Evolutionary conservation across 2,113 vertebrate genomes (phyloP), one percentile per base, ranked within the genome.

Genomic region (Cryptomyrus ogoouensis): DNA sequence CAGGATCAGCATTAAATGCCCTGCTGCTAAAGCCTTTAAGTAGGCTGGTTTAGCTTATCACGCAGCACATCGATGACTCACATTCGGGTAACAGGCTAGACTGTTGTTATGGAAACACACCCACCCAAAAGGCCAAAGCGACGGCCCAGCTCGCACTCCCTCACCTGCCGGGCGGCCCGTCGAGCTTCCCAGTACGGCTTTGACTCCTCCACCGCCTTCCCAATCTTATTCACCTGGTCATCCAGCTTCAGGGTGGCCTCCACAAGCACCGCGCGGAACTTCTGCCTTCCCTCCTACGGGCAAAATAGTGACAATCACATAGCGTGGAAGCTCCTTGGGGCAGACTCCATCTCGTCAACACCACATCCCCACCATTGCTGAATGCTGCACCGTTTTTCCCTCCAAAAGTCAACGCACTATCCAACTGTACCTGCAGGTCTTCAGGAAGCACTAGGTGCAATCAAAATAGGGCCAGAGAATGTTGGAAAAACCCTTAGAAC

Each of bases 171-270:
- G 3, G 98, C 97, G 89, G 97, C 96, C 93, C 96, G 97, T 87
- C 98, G 96, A 3, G 98, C 97, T 92, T 99, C 98, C 98, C 98
- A 99, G 94, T 99, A 99, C 4, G 98, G 98, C 92, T 99, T 99
- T 4, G 98, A 99, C 90, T 99, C 98, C 21, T 99, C 98, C 91
- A 99, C 98, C 0, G 98, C 96, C 95, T 98, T 97, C n/a, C 98
- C 98, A 0, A 98, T 97, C 93, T 96, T 99, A 96, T 98, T 99
- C 52, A 97, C 94, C 93, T 98, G 96, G 88, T 99, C 98, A 2
- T 99, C 98, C 88, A 99, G 95, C 91, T 98, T 99, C 58, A 98
- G 93, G 0, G 98, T 99, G 0, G 98, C 98, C 93, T 99, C 98
- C 0, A 97, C 96, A 91, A 99, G 94, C 85, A 99, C 97, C 0